Evolutionary conservation across 2,888 invertebrate genomes (phyloP).

Genomic region (Xanthorhoe designata): DNA sequence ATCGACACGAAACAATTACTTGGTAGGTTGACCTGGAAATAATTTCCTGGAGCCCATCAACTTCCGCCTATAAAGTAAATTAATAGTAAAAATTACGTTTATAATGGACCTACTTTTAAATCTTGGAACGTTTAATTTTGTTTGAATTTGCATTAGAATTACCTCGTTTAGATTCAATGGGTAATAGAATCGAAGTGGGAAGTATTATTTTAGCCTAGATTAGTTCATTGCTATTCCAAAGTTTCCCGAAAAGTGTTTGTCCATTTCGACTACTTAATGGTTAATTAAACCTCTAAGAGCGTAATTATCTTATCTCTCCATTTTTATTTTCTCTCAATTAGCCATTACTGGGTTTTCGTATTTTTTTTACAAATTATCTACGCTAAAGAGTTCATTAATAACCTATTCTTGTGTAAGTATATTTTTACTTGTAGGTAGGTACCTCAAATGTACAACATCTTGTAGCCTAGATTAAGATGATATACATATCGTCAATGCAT

Average conservation of each 20-base stretch:
- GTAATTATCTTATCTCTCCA: slow-evolving; percentile 11
- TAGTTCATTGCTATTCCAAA: slow-evolving; percentile 1
- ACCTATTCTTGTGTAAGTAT: no score
- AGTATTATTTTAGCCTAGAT: slow-evolving; percentile 8
- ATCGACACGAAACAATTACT: slow-evolving; percentile 47
- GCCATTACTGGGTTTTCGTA: no score
- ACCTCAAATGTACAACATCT: no score
- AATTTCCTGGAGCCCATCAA: slow-evolving; percentile 38
- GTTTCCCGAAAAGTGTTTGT: slow-evolving; percentile 7
- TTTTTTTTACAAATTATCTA: no score
- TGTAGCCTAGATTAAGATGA: no score
- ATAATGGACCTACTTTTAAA: slow-evolving; percentile 9
- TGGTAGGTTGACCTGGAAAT: slow-evolving; percentile 49
- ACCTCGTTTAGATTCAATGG: slow-evolving; percentile 2
- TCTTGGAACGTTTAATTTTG: background rate
- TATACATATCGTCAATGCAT: background rate
- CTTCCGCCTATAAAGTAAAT: slow-evolving; percentile 15
- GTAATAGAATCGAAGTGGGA: background rate
- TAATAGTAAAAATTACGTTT: slow-evolving; percentile 11
- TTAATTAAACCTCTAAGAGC: slow-evolving; percentile 9
- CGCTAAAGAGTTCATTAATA: no score
- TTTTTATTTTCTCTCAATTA: background rate
- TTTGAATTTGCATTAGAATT: slow-evolving; percentile 6
- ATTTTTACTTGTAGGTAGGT: no score
- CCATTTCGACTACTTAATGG: slow-evolving; percentile 3